Evolutionary conservation across 2,888 invertebrate genomes (phyloP).

Genomic region (Neria commutata): DNA sequence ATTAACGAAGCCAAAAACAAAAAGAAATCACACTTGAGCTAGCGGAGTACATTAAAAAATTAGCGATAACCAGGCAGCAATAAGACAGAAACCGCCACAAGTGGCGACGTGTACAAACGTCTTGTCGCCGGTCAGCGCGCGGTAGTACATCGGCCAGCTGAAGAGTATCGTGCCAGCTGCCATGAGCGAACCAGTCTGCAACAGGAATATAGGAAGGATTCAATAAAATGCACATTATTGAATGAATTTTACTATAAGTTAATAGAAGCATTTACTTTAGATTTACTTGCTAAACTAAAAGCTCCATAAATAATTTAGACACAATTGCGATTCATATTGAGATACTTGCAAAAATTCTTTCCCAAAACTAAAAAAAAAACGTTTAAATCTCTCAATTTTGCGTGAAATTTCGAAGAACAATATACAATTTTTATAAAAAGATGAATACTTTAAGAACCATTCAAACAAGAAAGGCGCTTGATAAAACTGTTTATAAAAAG

Average conservation of each 20-base stretch:
- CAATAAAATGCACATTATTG: background rate
- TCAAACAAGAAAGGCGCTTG: no score
- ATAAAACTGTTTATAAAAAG: no score
- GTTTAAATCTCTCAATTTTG: constrained; percentile 2
- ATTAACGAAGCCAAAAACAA: constrained; percentile 8
- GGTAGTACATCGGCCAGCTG: constrained; percentile 91
- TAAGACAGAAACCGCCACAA: constrained; percentile 85
- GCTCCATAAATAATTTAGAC: background rate
- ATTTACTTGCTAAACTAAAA: no score
- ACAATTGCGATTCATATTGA: background rate
- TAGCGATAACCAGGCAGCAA: constrained; percentile 87
- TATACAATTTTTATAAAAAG: no score
- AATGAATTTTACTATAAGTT: background rate
- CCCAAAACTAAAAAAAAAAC: constrained; percentile 3
- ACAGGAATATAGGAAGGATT: constrained; percentile 11
- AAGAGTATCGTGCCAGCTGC: constrained; percentile 81
- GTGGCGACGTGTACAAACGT: constrained; percentile 79
- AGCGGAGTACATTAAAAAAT: constrained; percentile 68
- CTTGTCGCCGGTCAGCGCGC: constrained; percentile 81
- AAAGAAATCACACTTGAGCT: background rate
- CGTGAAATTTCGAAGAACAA: background rate
- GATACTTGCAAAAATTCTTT: background rate
- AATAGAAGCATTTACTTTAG: background rate
- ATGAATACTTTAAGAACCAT: no score
- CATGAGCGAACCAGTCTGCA: constrained; percentile 78